Conservation (phyloP, 2,888 invertebrate species). For the Diplazon laetatorius region DNA sequence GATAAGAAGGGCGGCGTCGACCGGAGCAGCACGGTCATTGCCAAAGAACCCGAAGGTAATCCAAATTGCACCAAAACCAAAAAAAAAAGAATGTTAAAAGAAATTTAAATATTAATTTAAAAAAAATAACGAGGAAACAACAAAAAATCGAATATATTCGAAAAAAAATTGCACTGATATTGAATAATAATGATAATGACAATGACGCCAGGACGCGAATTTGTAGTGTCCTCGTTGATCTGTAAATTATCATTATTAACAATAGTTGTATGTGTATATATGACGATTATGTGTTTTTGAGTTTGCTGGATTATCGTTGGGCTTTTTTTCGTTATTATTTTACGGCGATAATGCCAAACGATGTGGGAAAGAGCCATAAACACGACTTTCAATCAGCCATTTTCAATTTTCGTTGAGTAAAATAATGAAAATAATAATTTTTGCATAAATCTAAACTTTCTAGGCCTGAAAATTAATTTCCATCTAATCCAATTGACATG, state of each 20-base stretch:
- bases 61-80: constrained; percentile 76
- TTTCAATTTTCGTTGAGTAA: neutral
- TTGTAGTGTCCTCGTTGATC: constrained; percentile 9
- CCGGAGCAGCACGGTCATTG: constrained; percentile 96
- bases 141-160: constrained; percentile 17
- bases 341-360: constrained; percentile 50
- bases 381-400: no score
- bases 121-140: constrained; percentile 19
- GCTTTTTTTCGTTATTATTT: constrained; percentile 58
- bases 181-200: constrained; percentile 52
- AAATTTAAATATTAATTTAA: constrained; percentile 25
- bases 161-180: constrained; percentile 30
- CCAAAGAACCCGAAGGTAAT: constrained; percentile 95
- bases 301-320: constrained; percentile 61
- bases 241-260: constrained; percentile 55
- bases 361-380: constrained; percentile 38
- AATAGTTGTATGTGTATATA: constrained; percentile 46
- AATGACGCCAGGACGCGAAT: constrained; percentile 13
- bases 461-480: neutral
- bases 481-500: neutral
- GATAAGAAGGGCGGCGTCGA: constrained; percentile 96
- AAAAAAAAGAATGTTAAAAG: constrained; percentile 57
- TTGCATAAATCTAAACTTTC: neutral
- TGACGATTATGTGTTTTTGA: constrained; percentile 49
- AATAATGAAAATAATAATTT: neutral